Evolutionary conservation across 1,140 invertebrate species (phyloP).

Genomic region (Orussus abietinus): DNA sequence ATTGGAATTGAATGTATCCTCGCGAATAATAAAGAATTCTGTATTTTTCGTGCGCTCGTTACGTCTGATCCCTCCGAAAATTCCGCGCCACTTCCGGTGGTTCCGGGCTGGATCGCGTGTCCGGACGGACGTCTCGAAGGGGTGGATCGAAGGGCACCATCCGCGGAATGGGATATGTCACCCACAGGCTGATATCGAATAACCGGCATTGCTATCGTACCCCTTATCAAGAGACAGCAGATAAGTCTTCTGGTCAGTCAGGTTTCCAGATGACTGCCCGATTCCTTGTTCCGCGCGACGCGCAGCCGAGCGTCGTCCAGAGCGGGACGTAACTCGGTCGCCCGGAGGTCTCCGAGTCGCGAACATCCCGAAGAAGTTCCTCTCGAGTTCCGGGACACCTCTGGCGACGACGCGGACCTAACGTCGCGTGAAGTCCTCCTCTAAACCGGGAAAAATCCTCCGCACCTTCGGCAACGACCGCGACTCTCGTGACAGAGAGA

Average conservation of each 20-base stretch:
- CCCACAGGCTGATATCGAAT: constrained; percentile 15
- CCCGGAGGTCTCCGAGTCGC: too few species aligned
- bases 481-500: too few species aligned
- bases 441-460: too few species aligned
- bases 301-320: constrained; percentile 7
- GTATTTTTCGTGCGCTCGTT: neutral
- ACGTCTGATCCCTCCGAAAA: neutral
- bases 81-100: too few species aligned
- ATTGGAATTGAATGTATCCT: neutral
- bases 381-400: too few species aligned
- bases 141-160: neutral
- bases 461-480: too few species aligned
- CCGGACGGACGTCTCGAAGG: neutral
- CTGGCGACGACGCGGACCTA: too few species aligned
- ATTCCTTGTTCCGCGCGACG: neutral
- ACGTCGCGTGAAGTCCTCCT: too few species aligned
- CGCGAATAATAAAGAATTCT: neutral
- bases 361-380: too few species aligned
- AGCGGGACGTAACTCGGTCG: too few species aligned
- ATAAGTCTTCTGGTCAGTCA: constrained; percentile 23
- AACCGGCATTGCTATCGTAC: constrained; percentile 18
- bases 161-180: neutral
- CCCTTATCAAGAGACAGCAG: constrained; percentile 24
- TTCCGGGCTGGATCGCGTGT: too few species aligned
- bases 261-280: constrained; percentile 15